Evolutionary conservation across 1,140 invertebrate species (phyloP).

Genomic region (Halyomorpha halys): DNA sequence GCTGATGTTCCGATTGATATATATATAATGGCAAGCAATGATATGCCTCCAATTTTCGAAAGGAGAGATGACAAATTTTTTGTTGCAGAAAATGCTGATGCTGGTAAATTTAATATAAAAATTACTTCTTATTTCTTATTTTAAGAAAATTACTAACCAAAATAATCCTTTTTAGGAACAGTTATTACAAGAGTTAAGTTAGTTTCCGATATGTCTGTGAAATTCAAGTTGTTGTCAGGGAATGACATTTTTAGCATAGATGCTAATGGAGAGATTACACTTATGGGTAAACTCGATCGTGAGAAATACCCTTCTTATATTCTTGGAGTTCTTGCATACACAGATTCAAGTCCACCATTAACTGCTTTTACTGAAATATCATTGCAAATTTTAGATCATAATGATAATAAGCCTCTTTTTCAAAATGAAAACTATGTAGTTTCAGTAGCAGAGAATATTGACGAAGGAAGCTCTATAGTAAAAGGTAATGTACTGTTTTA

Average conservation of each 20-base stretch:
- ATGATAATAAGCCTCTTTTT: slow-evolving; percentile 81
- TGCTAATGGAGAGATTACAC: slow-evolving; percentile 55
- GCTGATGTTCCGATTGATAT: slow-evolving; percentile 70
- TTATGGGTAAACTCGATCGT: slow-evolving; percentile 63
- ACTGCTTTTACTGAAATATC: slow-evolving; percentile 62
- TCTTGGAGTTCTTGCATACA: slow-evolving; percentile 71
- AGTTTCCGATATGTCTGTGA: slow-evolving; percentile 46
- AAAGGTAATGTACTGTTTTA: slow-evolving; percentile 42
- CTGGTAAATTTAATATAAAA: slow-evolving; percentile 36
- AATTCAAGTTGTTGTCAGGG: slow-evolving; percentile 57
- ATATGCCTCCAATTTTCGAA: slow-evolving; percentile 60
- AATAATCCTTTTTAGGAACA: slow-evolving; percentile 38
- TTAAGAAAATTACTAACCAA: background rate
- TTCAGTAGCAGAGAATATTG: slow-evolving; percentile 68
- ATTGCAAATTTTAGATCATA: slow-evolving; percentile 76
- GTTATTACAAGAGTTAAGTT: slow-evolving; percentile 52
- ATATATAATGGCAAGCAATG: slow-evolving; percentile 56
- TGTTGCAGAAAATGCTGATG: slow-evolving; percentile 61
- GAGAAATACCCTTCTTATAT: slow-evolving; percentile 60
- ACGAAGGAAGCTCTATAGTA: slow-evolving; percentile 62
- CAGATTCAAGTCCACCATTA: slow-evolving; percentile 57
- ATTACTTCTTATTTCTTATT: background rate
- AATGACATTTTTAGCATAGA: slow-evolving; percentile 63
- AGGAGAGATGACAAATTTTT: slow-evolving; percentile 63
- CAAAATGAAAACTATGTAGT: slow-evolving; percentile 70